Evolutionary conservation across 2,113 vertebrate species (phyloP).

Genomic region (Cathartes aura): DNA sequence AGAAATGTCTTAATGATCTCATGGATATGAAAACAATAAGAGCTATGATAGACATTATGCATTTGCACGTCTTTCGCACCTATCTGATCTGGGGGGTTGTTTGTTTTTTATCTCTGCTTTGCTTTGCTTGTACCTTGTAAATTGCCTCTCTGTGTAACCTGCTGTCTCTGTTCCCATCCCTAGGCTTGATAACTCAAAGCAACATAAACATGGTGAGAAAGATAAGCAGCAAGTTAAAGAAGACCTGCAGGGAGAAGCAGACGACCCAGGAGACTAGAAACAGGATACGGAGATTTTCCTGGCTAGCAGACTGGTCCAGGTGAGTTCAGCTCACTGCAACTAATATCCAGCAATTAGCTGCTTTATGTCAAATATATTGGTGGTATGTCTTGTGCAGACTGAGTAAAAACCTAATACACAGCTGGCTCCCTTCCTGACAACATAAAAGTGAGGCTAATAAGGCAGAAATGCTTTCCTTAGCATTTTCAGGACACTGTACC

Average conservation of each 20-base stretch:
- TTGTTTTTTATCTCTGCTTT: slow-evolving; percentile 16
- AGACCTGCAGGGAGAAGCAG: background rate
- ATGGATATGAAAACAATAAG: background rate
- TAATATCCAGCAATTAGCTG: background rate
- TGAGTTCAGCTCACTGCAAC: background rate
- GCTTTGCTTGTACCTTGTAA: background rate
- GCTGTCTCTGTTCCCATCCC: background rate
- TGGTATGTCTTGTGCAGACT: background rate
- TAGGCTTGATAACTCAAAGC: background rate
- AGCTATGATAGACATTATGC: background rate
- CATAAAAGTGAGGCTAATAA: background rate
- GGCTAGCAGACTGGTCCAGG: background rate
- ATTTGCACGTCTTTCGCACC: background rate
- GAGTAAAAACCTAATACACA: background rate
- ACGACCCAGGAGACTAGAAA: background rate
- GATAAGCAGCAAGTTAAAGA: slow-evolving; percentile 25
- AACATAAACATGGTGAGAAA: background rate
- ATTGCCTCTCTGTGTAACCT: background rate
- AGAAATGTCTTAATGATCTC: background rate
- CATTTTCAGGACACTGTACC: background rate
- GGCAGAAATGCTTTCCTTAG: background rate
- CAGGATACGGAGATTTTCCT: background rate
- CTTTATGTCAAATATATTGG: background rate
- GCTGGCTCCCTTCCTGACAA: background rate
- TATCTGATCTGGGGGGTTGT: background rate